These are phyloP conservation scores for Mesopsocus fuscifrons DNA, from an alignment of 2,888 invertebrate genomes.

Conservation along the genomic window DNA sequence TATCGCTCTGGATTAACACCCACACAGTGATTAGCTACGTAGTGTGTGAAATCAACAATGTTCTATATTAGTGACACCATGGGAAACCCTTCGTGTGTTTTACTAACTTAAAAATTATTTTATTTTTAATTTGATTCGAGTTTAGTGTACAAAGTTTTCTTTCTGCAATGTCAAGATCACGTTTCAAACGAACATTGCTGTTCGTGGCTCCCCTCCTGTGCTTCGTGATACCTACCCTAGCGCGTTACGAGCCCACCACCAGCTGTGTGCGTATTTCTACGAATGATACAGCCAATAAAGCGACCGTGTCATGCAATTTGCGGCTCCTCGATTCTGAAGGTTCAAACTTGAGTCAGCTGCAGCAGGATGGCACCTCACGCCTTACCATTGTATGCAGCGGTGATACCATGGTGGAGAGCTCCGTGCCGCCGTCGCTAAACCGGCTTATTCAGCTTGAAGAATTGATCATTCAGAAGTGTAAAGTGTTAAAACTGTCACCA, in stretches of 20 bases:
- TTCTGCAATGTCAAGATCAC: constrained; percentile 2
- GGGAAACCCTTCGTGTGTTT: too few relatives aligned
- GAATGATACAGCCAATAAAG: constrained; percentile 24
- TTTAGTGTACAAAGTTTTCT: too few relatives aligned
- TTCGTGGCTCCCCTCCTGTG: background rate
- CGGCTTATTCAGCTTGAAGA: constrained; percentile 54
- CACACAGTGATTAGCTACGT: background rate
- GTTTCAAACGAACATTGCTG: background rate
- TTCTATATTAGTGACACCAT: too few relatives aligned
- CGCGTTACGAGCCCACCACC: background rate
- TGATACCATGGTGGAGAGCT: constrained; percentile 58
- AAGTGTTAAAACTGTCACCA: constrained; percentile 52
- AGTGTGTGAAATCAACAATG: too few relatives aligned
- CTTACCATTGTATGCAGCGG: constrained; percentile 60
- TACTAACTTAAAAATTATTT: background rate
- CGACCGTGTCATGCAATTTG: constrained; percentile 44
- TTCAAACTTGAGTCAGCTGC: constrained; percentile 39
- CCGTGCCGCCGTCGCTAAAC: constrained; percentile 48
- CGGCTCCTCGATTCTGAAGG: constrained; percentile 50
- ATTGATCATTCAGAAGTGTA: constrained; percentile 57
- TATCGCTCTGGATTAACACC: background rate
- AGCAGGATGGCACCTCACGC: constrained; percentile 49
- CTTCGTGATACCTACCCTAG: background rate
- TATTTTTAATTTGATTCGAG: background rate
- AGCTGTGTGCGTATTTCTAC: constrained; percentile 1